A percentile compares a stretch with the other conserved stretches of the same genome.
Conservation (phyloP, 2,888 invertebrate genomes). For the Lepetodrilus schrolli region DNA sequence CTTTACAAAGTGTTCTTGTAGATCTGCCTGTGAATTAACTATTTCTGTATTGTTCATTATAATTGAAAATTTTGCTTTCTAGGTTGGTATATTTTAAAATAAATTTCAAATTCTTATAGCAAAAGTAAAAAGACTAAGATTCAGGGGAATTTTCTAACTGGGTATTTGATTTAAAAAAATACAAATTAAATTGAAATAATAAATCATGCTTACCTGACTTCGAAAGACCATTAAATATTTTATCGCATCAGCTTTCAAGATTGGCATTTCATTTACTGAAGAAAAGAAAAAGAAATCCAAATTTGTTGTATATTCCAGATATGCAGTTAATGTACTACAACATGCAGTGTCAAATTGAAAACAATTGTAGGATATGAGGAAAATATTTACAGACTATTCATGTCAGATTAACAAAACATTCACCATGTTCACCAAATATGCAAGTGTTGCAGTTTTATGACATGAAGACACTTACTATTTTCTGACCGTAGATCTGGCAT, state of each 20-base stretch:
- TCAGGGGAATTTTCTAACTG: no score
- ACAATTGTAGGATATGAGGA: background rate
- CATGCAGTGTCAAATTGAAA: background rate
- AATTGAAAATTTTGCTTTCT: no score
- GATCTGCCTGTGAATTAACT: background rate
- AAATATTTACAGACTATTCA: background rate
- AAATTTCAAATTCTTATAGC: no score
- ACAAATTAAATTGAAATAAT: no score
- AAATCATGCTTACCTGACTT: slow-evolving; percentile 80
- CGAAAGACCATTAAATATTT: slow-evolving; percentile 98
- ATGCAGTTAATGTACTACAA: background rate
- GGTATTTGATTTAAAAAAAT: no score
- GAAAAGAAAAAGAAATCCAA: no score
- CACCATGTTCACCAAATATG: no score
- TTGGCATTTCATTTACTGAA: slow-evolving; percentile 89
- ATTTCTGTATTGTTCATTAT: background rate
- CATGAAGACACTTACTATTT: slow-evolving; percentile 78
- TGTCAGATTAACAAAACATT: background rate
- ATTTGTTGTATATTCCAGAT: no score
- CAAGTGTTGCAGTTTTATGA: no score
- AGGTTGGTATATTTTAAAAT: no score
- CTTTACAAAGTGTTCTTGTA: no score
- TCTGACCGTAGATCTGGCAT: slow-evolving; percentile 87
- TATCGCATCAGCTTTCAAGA: slow-evolving; percentile 95
- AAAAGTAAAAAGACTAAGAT: no score